phyloP scores from a whole-genome alignment of 2,888 invertebrate species.

The Laspeyria flexula region DNA sequence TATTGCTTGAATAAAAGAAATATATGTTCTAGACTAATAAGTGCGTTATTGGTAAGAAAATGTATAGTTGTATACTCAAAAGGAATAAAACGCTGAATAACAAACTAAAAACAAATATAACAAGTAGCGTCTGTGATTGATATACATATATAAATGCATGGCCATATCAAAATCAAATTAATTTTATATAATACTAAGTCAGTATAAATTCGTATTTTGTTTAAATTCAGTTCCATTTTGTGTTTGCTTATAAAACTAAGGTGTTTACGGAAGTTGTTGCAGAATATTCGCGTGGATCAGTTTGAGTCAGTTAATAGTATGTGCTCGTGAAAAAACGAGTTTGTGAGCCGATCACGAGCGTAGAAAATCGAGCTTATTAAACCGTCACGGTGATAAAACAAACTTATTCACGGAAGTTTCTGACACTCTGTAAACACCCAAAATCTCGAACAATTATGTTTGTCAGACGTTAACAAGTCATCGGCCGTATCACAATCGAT shows the following conservation, averaged over 20 bases:
- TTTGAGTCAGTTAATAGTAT: not conserved
- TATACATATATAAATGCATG: constrained; percentile 80
- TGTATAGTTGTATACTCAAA: constrained; percentile 78
- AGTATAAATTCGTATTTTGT: constrained; percentile 55
- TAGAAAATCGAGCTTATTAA: too few relatives aligned
- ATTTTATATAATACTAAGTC: constrained; percentile 72
- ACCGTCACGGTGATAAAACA: too few relatives aligned
- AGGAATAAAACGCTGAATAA: constrained; percentile 61
- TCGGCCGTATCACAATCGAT: constrained; percentile 33
- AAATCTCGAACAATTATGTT: constrained; percentile 46
- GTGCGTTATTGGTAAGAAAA: constrained; percentile 80
- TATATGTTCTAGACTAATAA: constrained; percentile 81
- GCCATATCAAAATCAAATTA: constrained; percentile 83
- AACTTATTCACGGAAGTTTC: too few relatives aligned
- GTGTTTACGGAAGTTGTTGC: not conserved
- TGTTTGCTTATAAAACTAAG: constrained; percentile 61
- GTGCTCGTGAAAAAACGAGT: not conserved
- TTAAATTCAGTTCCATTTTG: constrained; percentile 57
- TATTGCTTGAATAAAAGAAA: constrained; percentile 83
- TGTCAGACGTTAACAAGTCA: constrained; percentile 50
- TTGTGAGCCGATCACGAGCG: not conserved
- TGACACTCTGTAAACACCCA: not conserved
- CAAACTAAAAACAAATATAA: constrained; percentile 67
- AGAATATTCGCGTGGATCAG: not conserved
- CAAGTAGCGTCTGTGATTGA: constrained; percentile 81